These are phyloP conservation scores for Dipodomys stephensi DNA, from an alignment of 2,113 vertebrate genomes.

Conservation along the genomic window DNA sequence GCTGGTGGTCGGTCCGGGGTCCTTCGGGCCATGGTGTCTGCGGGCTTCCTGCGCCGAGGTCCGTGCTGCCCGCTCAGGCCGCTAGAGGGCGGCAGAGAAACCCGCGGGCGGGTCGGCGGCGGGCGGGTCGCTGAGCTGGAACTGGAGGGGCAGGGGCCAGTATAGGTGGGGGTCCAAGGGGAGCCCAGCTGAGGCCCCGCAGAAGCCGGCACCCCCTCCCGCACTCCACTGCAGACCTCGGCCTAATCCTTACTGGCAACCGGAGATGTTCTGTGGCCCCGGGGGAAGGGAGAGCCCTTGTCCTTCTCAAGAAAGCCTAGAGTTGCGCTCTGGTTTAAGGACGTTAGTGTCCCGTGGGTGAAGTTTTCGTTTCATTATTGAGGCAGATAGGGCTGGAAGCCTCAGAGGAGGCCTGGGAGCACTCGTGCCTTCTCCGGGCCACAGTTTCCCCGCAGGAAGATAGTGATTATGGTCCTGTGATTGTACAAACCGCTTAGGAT, in stretches of 20 bases:
- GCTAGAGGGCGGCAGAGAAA: slow-evolving; percentile 69
- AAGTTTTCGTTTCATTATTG: background rate
- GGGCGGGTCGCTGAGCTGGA: rapidly evolving
- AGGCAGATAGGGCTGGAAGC: background rate
- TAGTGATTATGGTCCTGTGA: background rate
- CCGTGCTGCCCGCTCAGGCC: background rate
- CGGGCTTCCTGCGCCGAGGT: too few species aligned
- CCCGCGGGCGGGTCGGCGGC: rapidly evolving
- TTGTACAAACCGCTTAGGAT: background rate
- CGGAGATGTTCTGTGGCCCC: background rate
- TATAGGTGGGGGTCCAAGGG: background rate
- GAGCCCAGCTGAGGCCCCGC: background rate
- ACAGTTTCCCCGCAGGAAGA: background rate
- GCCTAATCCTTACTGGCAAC: background rate
- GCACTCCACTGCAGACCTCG: background rate
- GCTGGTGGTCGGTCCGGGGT: background rate
- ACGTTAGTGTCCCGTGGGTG: background rate
- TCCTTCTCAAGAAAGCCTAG: background rate
- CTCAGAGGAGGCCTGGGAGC: background rate
- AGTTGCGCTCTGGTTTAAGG: background rate
- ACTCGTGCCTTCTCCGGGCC: background rate
- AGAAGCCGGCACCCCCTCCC: background rate
- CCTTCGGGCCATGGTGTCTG: rapidly evolving
- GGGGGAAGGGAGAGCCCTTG: background rate
- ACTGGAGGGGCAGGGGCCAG: too few species aligned